These are phyloP conservation scores for Sitta carolinensis DNA, from an alignment of 2,797 vertebrate species.

Conservation along the genomic window DNA sequence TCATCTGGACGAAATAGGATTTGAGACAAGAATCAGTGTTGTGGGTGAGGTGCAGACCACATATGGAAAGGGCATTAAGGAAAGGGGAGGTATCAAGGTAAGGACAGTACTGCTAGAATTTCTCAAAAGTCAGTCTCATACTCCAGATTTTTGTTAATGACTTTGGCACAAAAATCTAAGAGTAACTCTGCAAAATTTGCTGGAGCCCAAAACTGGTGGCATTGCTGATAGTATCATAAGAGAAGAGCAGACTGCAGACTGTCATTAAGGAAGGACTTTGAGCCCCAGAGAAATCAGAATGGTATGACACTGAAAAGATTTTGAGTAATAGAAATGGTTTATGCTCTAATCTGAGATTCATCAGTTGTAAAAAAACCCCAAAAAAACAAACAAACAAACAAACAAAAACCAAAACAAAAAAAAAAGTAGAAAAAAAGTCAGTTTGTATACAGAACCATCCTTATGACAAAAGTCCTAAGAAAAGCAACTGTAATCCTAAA, in stretches of 20 bases:
- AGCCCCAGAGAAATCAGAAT: not conserved
- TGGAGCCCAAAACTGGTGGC: not conserved
- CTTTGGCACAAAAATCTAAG: not conserved
- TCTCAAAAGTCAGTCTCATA: not conserved
- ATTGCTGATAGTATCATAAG: not conserved
- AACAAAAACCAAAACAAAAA: not conserved
- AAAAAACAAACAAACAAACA: too few relatives aligned
- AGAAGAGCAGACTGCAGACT: not conserved
- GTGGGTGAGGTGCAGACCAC: not conserved
- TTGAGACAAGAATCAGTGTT: not conserved
- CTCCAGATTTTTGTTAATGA: not conserved
- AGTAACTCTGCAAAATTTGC: not conserved
- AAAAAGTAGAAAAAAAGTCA: not conserved
- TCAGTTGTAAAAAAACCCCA: not conserved
- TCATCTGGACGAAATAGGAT: conserved; percentile 11
- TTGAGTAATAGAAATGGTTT: not conserved
- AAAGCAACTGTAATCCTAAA: not conserved
- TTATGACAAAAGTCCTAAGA: not conserved
- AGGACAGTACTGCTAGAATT: not conserved
- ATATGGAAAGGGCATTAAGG: not conserved
- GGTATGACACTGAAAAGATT: not conserved
- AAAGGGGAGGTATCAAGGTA: not conserved
- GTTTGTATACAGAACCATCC: not conserved
- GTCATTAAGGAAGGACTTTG: not conserved
- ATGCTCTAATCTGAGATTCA: not conserved